These are phyloP conservation scores for Vireo altiloquus DNA, from an alignment of 2,113 vertebrate species.

Conservation along the genomic window DNA sequence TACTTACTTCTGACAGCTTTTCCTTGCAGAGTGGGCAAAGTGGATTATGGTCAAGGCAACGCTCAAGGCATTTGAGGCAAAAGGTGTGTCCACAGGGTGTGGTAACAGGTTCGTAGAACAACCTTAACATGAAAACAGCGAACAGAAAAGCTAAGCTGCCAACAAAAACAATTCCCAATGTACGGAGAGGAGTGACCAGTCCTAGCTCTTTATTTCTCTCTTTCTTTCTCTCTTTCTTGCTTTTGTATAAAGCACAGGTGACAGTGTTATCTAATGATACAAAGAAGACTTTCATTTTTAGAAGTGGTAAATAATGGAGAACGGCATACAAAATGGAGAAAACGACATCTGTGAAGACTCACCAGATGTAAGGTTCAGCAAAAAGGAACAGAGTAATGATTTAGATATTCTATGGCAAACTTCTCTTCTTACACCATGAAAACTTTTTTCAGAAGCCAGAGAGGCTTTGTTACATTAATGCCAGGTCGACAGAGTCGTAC, in stretches of 20 bases:
- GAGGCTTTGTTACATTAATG: not conserved
- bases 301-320: not conserved
- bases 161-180: not conserved
- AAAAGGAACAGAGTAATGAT: not conserved
- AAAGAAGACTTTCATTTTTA: not conserved
- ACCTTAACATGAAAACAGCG: constrained; percentile 63
- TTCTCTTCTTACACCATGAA: not conserved
- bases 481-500: constrained; percentile 50
- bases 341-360: not conserved
- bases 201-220: no score
- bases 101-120: constrained; percentile 91
- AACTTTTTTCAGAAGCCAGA: not conserved
- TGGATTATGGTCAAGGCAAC: constrained; percentile 89
- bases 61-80: constrained; percentile 93
- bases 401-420: not conserved
- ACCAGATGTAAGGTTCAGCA: not conserved
- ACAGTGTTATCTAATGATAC: not conserved
- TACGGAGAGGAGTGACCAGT: not conserved
- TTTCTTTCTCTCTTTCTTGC: not conserved
- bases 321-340: not conserved
- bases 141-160: constrained; percentile 3
- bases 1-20: constrained; percentile 85
- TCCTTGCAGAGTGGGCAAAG: constrained; percentile 93
- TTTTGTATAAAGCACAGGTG: not conserved
- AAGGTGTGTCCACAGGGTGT: constrained; percentile 92